These are phyloP conservation scores for Scrobipalpa atriplicella DNA, from an alignment of 2,888 invertebrate genomes.

Conservation along the genomic window DNA sequence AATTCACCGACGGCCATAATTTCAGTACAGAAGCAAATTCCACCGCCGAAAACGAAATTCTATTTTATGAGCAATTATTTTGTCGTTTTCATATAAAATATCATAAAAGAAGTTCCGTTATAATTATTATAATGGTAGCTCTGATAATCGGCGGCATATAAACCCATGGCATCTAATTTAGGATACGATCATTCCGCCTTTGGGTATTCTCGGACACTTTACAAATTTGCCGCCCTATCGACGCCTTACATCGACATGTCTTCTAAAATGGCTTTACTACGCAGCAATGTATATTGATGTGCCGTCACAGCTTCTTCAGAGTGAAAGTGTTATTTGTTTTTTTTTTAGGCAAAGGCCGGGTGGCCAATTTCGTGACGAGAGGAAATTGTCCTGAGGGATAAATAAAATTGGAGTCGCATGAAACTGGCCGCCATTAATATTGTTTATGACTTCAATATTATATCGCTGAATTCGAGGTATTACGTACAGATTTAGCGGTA, in stretches of 20 bases:
- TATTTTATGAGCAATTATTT: constrained; percentile 23
- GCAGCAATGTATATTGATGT: background rate
- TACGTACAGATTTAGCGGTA: constrained; percentile 9
- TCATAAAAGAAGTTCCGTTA: constrained; percentile 23
- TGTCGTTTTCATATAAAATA: constrained; percentile 24
- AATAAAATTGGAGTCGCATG: constrained; percentile 74
- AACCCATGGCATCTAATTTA: constrained; percentile 71
- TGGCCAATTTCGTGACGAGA: constrained; percentile 74
- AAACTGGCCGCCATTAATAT: constrained; percentile 70
- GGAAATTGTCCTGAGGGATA: constrained; percentile 76
- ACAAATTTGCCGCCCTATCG: background rate
- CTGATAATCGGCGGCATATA: constrained; percentile 53
- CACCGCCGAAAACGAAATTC: constrained; percentile 16
- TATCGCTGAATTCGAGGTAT: constrained; percentile 37
- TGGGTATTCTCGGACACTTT: background rate
- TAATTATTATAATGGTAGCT: constrained; percentile 25
- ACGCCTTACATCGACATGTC: background rate
- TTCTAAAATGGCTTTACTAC: too few species aligned
- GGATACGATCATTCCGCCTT: constrained; percentile 60
- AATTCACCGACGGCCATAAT: constrained; percentile 17
- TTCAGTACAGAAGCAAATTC: constrained; percentile 17
- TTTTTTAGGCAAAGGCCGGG: constrained; percentile 74
- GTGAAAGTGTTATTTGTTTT: constrained; percentile 62
- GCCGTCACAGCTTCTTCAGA: background rate
- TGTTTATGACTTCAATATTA: constrained; percentile 64